phyloP scores from a whole-genome alignment of 2,113 vertebrate genomes.

The Nycticebus coucang region DNA sequence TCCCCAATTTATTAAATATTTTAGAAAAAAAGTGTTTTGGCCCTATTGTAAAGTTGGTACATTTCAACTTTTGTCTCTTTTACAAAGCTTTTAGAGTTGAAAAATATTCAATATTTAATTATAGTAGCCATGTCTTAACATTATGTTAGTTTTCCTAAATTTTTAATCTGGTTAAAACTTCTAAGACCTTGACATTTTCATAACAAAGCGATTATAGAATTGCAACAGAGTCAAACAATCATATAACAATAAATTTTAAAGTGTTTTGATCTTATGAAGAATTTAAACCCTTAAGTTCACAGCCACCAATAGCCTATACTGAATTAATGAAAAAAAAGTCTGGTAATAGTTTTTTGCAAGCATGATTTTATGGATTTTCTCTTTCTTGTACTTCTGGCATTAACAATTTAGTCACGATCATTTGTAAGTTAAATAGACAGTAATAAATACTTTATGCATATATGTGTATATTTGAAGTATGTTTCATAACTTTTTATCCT shows the following conservation, averaged over 20 bases:
- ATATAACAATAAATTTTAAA: slow-evolving; percentile 36
- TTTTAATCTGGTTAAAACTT: slow-evolving; percentile 58
- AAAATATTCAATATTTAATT: slow-evolving; percentile 62
- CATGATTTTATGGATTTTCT: background rate
- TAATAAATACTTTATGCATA: background rate
- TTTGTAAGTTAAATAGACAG: background rate
- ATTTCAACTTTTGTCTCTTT: background rate
- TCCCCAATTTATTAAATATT: slow-evolving; percentile 32
- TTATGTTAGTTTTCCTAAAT: slow-evolving; percentile 41
- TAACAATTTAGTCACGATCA: slow-evolving; percentile 3
- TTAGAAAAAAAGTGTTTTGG: background rate
- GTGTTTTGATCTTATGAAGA: slow-evolving; percentile 52
- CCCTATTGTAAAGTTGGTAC: slow-evolving; percentile 28
- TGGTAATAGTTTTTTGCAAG: slow-evolving; percentile 27
- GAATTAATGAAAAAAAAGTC: background rate
- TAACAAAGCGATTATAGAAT: slow-evolving; percentile 25
- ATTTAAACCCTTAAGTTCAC: slow-evolving; percentile 21
- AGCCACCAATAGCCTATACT: background rate
- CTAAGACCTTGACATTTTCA: slow-evolving; percentile 59
- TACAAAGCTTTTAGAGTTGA: slow-evolving; percentile 25
- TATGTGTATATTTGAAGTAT: slow-evolving; percentile 20
- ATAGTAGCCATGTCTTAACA: slow-evolving; percentile 50
- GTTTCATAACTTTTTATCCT: background rate
- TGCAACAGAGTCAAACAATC: background rate
- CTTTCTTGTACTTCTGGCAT: background rate